A percentile compares a stretch with the other conserved stretches of the same genome.
phyloP scores from a whole-genome alignment of 2,888 invertebrate species.

The Lasioglossum lativentre region DNA sequence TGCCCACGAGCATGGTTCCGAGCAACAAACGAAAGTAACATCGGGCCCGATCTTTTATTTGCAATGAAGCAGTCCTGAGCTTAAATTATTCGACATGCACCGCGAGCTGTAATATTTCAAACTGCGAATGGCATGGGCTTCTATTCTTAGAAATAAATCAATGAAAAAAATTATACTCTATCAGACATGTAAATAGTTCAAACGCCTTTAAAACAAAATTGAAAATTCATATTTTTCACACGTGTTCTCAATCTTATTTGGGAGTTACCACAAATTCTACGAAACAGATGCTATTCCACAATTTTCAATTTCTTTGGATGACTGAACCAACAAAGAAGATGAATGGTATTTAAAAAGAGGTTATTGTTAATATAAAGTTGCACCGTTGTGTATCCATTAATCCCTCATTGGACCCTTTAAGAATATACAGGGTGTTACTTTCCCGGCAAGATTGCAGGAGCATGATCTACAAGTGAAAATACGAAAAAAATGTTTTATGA shows the following conservation, averaged over 20 bases:
- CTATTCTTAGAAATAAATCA: neutral
- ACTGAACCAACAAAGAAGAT: too few species aligned
- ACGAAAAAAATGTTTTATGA: too few species aligned
- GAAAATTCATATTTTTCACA: neutral
- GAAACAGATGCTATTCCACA: too few species aligned
- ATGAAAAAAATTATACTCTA: neutral
- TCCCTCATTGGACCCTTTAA: too few species aligned
- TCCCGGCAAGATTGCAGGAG: too few species aligned
- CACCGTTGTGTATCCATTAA: too few species aligned
- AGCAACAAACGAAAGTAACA: conserved; percentile 52
- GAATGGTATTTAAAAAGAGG: too few species aligned
- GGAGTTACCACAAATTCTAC: neutral
- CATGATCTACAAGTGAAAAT: too few species aligned
- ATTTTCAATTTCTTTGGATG: neutral
- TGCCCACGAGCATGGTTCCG: conserved; percentile 38
- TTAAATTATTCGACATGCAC: conserved; percentile 1
- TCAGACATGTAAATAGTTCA: neutral
- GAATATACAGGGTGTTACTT: too few species aligned
- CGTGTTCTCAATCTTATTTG: neutral
- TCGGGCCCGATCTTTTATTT: conserved; percentile 43
- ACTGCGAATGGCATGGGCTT: neutral
- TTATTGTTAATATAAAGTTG: too few species aligned
- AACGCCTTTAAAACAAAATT: neutral
- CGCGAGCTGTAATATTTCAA: neutral
- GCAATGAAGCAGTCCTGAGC: neutral